These are phyloP conservation scores for Caenorhabditis tropicalis DNA, from an alignment of 1,140 invertebrate genomes.

Conservation along the genomic window DNA sequence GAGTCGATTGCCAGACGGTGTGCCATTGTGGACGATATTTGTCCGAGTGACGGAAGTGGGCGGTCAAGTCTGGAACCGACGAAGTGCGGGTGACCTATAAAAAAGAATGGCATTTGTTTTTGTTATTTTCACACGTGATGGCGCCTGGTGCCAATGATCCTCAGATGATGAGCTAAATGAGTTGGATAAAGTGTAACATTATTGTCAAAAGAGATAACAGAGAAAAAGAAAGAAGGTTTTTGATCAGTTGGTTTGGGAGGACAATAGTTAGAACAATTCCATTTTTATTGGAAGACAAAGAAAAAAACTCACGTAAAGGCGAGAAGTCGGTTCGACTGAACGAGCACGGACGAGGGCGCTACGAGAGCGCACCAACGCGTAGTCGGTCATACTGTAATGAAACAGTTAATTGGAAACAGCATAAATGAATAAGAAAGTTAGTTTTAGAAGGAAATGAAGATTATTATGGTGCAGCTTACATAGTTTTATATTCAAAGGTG, in stretches of 20 bases:
- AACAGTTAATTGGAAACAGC: background rate
- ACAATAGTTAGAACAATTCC: background rate
- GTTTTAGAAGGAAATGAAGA: background rate
- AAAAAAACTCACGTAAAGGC: background rate
- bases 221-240: background rate
- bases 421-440: background rate
- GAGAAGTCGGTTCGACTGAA: background rate
- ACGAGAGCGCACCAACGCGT: slow-evolving; percentile 49
- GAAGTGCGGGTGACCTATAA: slow-evolving; percentile 53
- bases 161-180: background rate
- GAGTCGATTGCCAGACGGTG: slow-evolving; percentile 40
- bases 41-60: slow-evolving; percentile 53
- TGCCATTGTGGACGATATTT: slow-evolving; percentile 58
- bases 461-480: background rate
- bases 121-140: slow-evolving; percentile 16
- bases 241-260: slow-evolving; percentile 15
- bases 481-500: too few species aligned
- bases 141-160: slow-evolving; percentile 1
- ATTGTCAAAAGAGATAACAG: background rate
- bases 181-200: slow-evolving; percentile 23
- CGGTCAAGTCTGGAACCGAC: slow-evolving; percentile 55
- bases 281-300: background rate
- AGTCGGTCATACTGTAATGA: slow-evolving; percentile 52
- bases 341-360: slow-evolving; percentile 38
- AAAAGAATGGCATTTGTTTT: slow-evolving; percentile 33